These are phyloP conservation scores for Polia nebulosa DNA, from an alignment of 2,888 invertebrate species.

Conservation along the genomic window DNA sequence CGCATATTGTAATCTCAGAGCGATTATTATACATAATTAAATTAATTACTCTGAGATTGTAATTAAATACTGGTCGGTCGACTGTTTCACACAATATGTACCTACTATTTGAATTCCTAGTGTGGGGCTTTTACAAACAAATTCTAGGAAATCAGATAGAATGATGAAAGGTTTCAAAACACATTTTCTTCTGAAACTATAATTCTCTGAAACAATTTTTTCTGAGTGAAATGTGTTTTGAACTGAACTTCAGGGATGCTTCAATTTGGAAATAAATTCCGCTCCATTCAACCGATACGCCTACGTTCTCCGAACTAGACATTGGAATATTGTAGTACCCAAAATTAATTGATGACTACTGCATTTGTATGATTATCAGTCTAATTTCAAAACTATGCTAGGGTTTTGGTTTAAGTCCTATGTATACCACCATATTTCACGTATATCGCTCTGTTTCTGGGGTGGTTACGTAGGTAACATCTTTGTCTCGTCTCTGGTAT, in stretches of 20 bases:
- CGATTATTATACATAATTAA: conserved; percentile 2
- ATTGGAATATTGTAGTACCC: not conserved
- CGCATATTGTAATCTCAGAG: not conserved
- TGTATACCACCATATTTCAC: no score
- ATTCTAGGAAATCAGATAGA: not conserved
- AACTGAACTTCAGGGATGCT: not conserved
- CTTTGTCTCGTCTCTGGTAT: no score
- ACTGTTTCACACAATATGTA: conserved; percentile 8
- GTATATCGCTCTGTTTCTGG: no score
- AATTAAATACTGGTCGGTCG: conserved; percentile 13
- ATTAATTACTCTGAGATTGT: conserved; percentile 8
- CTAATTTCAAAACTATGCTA: not conserved
- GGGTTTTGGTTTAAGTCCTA: no score
- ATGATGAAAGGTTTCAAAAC: not conserved
- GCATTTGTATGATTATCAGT: not conserved
- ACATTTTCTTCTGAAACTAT: no score
- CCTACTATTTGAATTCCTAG: no score
- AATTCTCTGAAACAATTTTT: not conserved
- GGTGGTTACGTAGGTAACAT: no score
- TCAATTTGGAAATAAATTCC: not conserved
- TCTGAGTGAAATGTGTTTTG: not conserved
- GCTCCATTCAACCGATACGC: not conserved
- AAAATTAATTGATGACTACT: not conserved
- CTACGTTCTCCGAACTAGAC: not conserved
- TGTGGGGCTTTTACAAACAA: not conserved